A percentile compares a stretch with the other conserved stretches of the same genome.
Conservation (phyloP, 2,113 vertebrate genomes). For the Alligator mississippiensis region DNA sequence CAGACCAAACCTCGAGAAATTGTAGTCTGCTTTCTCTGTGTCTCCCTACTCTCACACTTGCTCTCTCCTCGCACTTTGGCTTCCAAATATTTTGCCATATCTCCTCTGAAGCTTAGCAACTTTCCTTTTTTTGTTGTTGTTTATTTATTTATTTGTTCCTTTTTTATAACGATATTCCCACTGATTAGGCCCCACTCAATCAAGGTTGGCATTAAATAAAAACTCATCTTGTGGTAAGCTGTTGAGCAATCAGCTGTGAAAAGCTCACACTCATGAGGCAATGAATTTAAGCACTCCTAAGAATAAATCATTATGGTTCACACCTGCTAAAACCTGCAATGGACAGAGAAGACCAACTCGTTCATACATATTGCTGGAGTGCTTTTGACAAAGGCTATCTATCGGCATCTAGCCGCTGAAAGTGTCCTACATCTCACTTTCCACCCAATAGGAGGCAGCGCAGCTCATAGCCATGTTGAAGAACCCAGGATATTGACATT, state of each 20-base stretch:
- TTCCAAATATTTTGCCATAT: conserved; percentile 74
- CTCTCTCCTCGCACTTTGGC: conserved; percentile 78
- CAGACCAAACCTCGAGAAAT: conserved; percentile 82
- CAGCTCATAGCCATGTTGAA: neutral
- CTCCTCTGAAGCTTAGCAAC: conserved; percentile 74
- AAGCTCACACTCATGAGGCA: neutral
- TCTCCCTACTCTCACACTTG: conserved; percentile 86
- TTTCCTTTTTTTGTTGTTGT: conserved; percentile 71
- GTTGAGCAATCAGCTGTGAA: neutral
- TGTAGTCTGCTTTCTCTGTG: conserved; percentile 81
- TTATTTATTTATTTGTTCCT: conserved; percentile 44
- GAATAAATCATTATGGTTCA: neutral
- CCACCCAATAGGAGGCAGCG: too few species aligned
- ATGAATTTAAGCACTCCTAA: neutral
- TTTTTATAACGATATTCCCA: neutral
- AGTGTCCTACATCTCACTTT: too few species aligned
- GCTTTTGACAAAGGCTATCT: neutral
- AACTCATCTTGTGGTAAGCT: neutral
- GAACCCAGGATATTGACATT: neutral
- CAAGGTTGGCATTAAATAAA: neutral
- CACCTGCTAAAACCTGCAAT: neutral
- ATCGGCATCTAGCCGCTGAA: neutral
- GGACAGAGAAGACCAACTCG: too few species aligned
- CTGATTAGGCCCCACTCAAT: neutral
- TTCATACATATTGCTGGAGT: neutral